Conservation (phyloP, 2,797 vertebrate genomes). For the Dendrocincla fuliginosa region DNA sequence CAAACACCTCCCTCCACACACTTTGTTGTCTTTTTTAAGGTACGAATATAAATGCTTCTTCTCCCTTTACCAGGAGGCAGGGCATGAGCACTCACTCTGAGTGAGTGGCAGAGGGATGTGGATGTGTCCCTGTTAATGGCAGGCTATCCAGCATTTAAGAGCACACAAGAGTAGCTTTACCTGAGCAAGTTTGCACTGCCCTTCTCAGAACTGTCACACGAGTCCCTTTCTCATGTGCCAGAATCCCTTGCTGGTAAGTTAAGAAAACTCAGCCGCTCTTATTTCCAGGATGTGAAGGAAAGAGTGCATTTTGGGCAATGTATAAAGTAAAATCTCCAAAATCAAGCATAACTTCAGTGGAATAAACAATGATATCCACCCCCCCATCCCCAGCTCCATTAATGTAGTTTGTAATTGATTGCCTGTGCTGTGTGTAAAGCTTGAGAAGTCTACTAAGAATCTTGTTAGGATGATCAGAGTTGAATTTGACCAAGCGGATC, state of each 20-base stretch:
- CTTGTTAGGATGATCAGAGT: neutral
- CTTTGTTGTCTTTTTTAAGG: neutral
- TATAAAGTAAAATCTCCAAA: neutral
- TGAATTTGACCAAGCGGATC: neutral
- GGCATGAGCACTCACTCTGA: neutral
- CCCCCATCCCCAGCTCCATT: fast-evolving
- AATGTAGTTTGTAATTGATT: neutral
- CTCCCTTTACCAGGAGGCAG: neutral
- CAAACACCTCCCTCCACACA: neutral
- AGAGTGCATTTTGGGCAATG: neutral
- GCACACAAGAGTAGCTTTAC: neutral
- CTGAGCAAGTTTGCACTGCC: neutral
- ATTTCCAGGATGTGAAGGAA: neutral
- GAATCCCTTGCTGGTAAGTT: neutral
- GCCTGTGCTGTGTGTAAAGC: neutral
- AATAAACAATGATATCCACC: neutral
- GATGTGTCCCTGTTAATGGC: neutral
- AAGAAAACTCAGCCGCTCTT: neutral
- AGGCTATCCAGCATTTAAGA: neutral
- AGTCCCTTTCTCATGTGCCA: neutral
- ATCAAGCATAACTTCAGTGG: neutral
- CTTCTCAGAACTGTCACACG: neutral
- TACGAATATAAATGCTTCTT: neutral
- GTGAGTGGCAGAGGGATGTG: neutral
- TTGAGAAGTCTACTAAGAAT: neutral